Percentiles rank a stretch among this genome's conserved stretches.
Evolutionary conservation across 2,888 invertebrate species (phyloP).

Genomic region (Nymphalis urticae): DNA sequence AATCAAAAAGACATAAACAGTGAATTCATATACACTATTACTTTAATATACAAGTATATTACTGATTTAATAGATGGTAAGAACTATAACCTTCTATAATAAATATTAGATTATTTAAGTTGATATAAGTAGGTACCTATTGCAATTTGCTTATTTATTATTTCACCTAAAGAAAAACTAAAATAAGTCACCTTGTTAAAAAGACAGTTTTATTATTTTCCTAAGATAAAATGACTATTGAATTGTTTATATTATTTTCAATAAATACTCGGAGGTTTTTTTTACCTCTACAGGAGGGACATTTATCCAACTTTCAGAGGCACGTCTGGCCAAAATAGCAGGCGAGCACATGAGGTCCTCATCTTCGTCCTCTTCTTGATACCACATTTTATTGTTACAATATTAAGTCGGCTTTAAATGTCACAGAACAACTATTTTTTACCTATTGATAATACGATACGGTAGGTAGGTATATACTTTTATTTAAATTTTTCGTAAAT

Average conservation of each 20-base stretch:
- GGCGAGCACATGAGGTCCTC: conserved; percentile 93
- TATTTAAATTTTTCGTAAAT: neutral
- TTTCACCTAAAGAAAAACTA: too few relatives aligned
- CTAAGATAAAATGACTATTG: too few relatives aligned
- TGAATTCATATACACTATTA: too few relatives aligned
- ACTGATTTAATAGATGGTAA: too few relatives aligned
- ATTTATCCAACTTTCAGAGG: conserved; percentile 94
- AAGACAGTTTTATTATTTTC: too few relatives aligned
- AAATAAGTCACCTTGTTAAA: too few relatives aligned
- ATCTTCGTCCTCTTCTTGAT: conserved; percentile 90
- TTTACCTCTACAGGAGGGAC: conserved; percentile 92
- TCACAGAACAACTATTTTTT: conserved; percentile 10
- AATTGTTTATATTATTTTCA: neutral
- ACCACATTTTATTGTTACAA: conserved; percentile 84
- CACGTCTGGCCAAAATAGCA: conserved; percentile 91
- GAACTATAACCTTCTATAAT: too few relatives aligned
- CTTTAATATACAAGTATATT: too few relatives aligned
- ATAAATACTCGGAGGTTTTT: neutral
- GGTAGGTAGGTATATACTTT: neutral
- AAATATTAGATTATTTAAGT: too few relatives aligned
- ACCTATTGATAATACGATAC: neutral
- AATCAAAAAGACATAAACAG: too few relatives aligned
- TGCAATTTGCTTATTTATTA: too few relatives aligned
- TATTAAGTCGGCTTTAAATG: neutral
- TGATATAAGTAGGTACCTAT: too few relatives aligned